Percentiles rank a stretch among this genome's conserved stretches.
Evolutionary conservation across 2,888 invertebrate genomes (phyloP).

Genomic region (Folsomia manolachei): DNA sequence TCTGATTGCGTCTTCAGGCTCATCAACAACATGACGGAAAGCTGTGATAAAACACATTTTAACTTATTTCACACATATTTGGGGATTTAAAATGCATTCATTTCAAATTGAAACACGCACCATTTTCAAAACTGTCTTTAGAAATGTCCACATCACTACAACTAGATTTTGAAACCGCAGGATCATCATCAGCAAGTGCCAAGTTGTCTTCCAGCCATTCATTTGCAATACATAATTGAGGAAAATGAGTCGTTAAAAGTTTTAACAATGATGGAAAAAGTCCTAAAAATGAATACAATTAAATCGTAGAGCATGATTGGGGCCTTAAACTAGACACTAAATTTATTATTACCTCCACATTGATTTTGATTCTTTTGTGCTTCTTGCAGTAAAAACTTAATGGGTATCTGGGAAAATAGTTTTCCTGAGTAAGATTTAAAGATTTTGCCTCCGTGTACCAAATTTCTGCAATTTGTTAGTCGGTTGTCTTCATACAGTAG

Average conservation of each 20-base stretch:
- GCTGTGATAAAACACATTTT: slow-evolving; percentile 27
- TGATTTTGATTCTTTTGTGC: slow-evolving; percentile 88
- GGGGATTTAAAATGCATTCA: too few relatives aligned
- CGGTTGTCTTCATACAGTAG: slow-evolving; percentile 88
- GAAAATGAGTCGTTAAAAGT: slow-evolving; percentile 86
- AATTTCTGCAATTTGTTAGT: slow-evolving; percentile 55
- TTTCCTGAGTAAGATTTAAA: slow-evolving; percentile 81
- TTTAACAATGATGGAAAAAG: slow-evolving; percentile 84
- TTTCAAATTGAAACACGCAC: too few relatives aligned
- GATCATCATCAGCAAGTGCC: slow-evolving; percentile 24
- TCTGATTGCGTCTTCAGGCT: slow-evolving; percentile 42
- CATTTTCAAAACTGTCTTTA: slow-evolving; percentile 39
- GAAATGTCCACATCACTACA: slow-evolving; percentile 37
- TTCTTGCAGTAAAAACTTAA: slow-evolving; percentile 87
- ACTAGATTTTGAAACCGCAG: not conserved
- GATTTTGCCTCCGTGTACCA: slow-evolving; percentile 56
- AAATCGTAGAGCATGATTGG: too few relatives aligned
- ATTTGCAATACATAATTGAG: slow-evolving; percentile 89
- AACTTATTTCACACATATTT: not conserved
- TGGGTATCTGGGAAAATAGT: slow-evolving; percentile 84
- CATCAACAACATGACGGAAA: slow-evolving; percentile 37
- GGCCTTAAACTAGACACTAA: not conserved
- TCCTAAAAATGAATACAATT: slow-evolving; percentile 55
- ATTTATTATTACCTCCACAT: slow-evolving; percentile 62
- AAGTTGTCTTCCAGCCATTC: slow-evolving; percentile 82